Base-by-base conservation (phyloP, 1,140 invertebrate genomes). In the Myzus persicae region DNA sequence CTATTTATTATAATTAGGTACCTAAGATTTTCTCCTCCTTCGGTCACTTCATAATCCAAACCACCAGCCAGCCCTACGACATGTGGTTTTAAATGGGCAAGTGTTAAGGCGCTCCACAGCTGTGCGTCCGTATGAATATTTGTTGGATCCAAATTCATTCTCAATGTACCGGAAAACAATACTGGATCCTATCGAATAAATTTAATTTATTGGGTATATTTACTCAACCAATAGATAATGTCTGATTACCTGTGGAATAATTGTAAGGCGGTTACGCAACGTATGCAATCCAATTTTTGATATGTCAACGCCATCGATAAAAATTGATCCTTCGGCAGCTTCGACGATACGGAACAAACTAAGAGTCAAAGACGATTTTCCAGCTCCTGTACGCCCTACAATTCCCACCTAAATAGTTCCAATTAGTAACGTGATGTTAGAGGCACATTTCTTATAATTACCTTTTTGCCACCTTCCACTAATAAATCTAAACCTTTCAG, bases 251-350 rank as follows among this genome's bases (percentile, higher is more conserved):
- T 98, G 97, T 85, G 98, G 98, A 95, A 99, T 99, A 94, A 99
- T 99, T 31, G 98, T 99, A 40, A 99, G 96, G 94, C 97, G 96
- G 20, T 97, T 97, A 91, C 99, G 96, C 44, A 99, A 95, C 94
- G 98, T 97, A 95, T 99, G 98, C 9, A 99, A 96, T 54, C 98
- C 98, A 94, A 99, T 96, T 20, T 96, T 96, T 1, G 97, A 95
- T 94, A 99, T 99, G 95, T 99, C 97, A 26, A 98, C 95, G 81
- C 97, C 97, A 95, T 99, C 99, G 93, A 99, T 99, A n/a, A 97
- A 94, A 94, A 99, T 99, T 87, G 96, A 95, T 22, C 99, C 98
- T 93, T 96, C 96, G 84, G 97, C 97, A 24, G 97, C 96, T 95
- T 99, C 98, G 94, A 99, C 97, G 94, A 99, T 98, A 95, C 98